phyloP scores from a whole-genome alignment of 2,113 vertebrate genomes.

The Machaerirhynchus nigripectus region DNA sequence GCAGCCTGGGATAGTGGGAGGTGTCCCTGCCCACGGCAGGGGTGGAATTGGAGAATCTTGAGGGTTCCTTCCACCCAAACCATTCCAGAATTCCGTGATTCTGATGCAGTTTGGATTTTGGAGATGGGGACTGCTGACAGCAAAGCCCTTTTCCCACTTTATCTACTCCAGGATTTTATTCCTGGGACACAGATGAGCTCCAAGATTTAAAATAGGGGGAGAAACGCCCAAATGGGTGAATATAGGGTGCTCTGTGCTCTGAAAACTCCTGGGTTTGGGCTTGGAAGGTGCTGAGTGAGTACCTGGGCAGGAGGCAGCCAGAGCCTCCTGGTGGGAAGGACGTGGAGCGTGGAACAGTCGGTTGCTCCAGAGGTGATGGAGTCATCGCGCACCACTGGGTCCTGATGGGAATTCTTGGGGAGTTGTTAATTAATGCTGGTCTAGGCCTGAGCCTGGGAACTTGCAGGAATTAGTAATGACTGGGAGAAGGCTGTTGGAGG shows the following conservation, averaged over 20 bases:
- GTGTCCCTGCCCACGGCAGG: neutral
- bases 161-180: fast-evolving
- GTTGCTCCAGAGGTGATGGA: neutral
- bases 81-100: neutral
- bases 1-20: fast-evolving
- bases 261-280: neutral
- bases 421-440: neutral
- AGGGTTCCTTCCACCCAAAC: neutral
- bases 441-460: neutral
- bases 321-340: neutral
- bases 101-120: neutral
- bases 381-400: fast-evolving
- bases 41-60: neutral
- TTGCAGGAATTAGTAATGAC: neutral
- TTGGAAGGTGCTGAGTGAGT: neutral
- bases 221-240: neutral
- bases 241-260: neutral
- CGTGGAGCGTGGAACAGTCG: fast-evolving
- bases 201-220: neutral
- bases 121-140: fast-evolving
- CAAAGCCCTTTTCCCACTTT: neutral
- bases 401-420: neutral
- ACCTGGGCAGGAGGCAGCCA: neutral
- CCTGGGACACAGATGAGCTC: neutral
- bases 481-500: neutral